phyloP scores from a whole-genome alignment of 2,888 invertebrate species.

The Cosmopolites sordidus region DNA sequence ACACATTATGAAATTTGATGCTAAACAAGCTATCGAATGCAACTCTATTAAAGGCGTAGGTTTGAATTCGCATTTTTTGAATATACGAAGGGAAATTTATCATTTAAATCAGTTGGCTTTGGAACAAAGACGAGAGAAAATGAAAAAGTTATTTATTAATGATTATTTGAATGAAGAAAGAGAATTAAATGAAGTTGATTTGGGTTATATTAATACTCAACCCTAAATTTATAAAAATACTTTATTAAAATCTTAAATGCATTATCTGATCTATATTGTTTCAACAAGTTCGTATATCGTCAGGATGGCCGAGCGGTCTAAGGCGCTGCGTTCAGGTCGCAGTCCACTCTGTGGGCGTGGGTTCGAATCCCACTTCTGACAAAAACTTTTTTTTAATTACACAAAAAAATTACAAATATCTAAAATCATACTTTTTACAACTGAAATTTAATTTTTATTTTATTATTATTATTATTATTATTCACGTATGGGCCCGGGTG shows the following conservation, averaged over 20 bases:
- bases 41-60: constrained; percentile 11
- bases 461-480: too few relatives aligned
- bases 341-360: constrained; percentile 61
- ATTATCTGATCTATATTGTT: background rate
- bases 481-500: too few relatives aligned
- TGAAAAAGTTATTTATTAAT: constrained; percentile 8
- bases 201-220: constrained; percentile 14
- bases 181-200: constrained; percentile 21
- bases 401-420: too few relatives aligned
- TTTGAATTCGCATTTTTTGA: constrained; percentile 16
- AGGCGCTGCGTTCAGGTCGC: constrained; percentile 74
- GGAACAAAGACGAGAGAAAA: constrained; percentile 10
- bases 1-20: constrained; percentile 16
- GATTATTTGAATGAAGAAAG: constrained; percentile 16
- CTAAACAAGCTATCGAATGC: constrained; percentile 14
- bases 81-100: constrained; percentile 10
- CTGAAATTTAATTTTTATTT: too few relatives aligned
- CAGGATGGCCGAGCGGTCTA: constrained; percentile 32
- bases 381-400: constrained; percentile 24
- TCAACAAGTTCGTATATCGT: constrained; percentile 1
- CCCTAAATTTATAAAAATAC: background rate
- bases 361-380: constrained; percentile 47
- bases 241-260: background rate
- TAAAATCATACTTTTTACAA: too few relatives aligned
- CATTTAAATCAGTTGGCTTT: constrained; percentile 5